Conservation (phyloP, 1,140 invertebrate genomes). For the Magallana ariakensis region DNA sequence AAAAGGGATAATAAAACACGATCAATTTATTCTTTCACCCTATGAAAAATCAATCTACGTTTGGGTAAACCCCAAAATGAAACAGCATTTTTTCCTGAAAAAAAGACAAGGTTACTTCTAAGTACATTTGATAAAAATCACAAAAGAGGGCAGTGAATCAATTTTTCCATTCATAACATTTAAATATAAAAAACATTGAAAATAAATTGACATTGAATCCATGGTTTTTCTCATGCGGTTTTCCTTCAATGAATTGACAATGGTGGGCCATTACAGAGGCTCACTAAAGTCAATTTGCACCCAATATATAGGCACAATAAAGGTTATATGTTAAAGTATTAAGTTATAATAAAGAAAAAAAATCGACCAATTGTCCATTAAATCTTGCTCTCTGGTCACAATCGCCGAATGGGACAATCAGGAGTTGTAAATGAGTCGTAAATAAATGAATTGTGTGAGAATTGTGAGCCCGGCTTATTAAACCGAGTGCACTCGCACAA, state of each 20-base stretch:
- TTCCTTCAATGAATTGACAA: not conserved
- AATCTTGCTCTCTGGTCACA: not conserved
- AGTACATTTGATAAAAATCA: conserved; percentile 9
- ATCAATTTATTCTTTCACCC: too few species aligned
- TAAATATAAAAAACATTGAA: not conserved
- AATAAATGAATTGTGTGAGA: not conserved
- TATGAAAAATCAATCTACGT: too few species aligned
- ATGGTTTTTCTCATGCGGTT: not conserved
- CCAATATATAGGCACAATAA: not conserved
- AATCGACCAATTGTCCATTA: conserved; percentile 2
- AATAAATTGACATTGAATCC: too few species aligned
- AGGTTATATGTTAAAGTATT: not conserved
- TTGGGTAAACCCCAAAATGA: too few species aligned
- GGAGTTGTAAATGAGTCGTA: not conserved
- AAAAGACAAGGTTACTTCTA: not conserved
- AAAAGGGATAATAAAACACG: too few species aligned
- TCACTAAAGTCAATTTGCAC: not conserved
- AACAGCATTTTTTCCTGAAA: too few species aligned
- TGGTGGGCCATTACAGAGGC: not conserved
- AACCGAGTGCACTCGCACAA: not conserved
- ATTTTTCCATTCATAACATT: conserved; percentile 12
- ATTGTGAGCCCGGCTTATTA: not conserved
- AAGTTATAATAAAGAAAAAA: not conserved
- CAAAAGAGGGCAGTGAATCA: not conserved
- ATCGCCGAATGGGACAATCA: not conserved